A percentile compares a stretch with the other conserved stretches of the same genome.
Conservation (phyloP, 2,888 invertebrate genomes). For the Julus scandinavius region DNA sequence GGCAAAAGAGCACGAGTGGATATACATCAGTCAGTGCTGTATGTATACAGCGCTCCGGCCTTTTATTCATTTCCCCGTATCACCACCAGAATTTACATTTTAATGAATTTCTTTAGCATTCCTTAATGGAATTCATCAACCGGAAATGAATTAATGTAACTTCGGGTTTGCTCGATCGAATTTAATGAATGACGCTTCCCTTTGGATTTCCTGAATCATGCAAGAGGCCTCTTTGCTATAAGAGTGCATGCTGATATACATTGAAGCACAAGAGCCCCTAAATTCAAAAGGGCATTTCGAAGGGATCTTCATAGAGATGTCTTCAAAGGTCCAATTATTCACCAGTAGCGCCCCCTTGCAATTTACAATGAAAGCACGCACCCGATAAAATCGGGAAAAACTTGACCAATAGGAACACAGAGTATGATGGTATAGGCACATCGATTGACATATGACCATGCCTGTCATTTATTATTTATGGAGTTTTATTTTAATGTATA, state of each 20-base stretch:
- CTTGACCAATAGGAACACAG: neutral
- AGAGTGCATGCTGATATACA: neutral
- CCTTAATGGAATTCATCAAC: constrained; percentile 56
- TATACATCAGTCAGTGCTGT: constrained; percentile 33
- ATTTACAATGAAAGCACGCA: neutral
- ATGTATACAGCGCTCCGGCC: neutral
- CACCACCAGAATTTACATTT: constrained; percentile 55
- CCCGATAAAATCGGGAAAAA: neutral
- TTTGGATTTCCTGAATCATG: constrained; percentile 41
- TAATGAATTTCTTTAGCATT: constrained; percentile 56
- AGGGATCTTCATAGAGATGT: constrained; percentile 7
- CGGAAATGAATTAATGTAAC: constrained; percentile 56
- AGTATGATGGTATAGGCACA: too few relatives aligned
- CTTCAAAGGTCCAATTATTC: neutral
- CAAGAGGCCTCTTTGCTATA: neutral
- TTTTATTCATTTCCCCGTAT: constrained; percentile 49
- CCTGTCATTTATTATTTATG: too few relatives aligned
- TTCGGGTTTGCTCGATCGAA: constrained; percentile 48
- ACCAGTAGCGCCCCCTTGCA: neutral
- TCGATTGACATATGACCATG: too few relatives aligned
- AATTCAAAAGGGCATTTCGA: neutral
- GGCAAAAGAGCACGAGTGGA: constrained; percentile 40
- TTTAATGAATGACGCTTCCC: constrained; percentile 51
- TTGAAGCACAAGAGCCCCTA: neutral
- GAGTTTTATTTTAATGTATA: too few relatives aligned